Evolutionary conservation across 2,113 vertebrate species (phyloP).

Genomic region (Tachuris rubrigastra): DNA sequence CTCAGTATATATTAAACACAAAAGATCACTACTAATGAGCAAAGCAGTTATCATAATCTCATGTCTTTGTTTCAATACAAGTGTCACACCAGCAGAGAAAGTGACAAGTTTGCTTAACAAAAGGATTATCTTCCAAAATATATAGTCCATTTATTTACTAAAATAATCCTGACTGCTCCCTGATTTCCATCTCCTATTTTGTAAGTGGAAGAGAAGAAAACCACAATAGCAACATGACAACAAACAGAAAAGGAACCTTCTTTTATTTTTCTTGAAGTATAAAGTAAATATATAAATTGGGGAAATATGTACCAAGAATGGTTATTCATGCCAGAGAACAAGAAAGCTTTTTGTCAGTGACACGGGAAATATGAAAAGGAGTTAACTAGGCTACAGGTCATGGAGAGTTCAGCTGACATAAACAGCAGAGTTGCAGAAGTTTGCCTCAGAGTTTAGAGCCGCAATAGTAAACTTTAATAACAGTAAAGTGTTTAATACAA

Average conservation of each 20-base stretch:
- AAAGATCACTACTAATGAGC: background rate
- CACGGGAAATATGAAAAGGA: background rate
- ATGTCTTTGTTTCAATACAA: background rate
- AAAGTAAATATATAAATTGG: background rate
- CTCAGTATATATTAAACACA: background rate
- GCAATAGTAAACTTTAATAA: conserved; percentile 16
- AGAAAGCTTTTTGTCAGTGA: background rate
- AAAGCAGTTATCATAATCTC: background rate
- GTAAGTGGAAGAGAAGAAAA: background rate
- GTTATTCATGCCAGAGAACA: background rate
- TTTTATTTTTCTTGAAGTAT: background rate
- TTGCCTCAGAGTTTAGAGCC: conserved; percentile 1
- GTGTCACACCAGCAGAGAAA: background rate
- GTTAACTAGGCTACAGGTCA: conserved; percentile 1
- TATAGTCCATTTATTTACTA: background rate
- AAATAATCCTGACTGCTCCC: background rate
- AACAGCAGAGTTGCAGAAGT: background rate
- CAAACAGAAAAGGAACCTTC: background rate
- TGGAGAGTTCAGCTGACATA: conserved; percentile 20
- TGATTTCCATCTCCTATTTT: background rate
- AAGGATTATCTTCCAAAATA: background rate
- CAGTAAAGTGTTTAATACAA: conserved; percentile 18
- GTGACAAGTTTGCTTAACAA: background rate
- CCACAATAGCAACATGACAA: background rate
- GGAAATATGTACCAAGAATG: background rate